Evolutionary conservation across 2,888 invertebrate species (phyloP).

Genomic region (Morinoia aosen): DNA sequence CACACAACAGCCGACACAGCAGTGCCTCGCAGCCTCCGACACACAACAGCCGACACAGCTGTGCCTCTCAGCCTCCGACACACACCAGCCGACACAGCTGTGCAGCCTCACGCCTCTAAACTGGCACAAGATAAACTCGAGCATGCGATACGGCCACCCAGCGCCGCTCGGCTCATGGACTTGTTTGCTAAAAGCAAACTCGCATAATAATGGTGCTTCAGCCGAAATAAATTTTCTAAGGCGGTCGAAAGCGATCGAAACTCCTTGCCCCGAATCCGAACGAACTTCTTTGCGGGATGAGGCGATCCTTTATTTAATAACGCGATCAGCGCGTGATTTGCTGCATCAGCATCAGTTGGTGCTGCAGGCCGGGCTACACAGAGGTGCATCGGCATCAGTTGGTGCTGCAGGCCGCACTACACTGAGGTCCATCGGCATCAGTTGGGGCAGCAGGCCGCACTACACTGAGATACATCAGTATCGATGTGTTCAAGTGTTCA

Average conservation of each 20-base stretch:
- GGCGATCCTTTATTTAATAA: background rate
- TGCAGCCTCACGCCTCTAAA: background rate
- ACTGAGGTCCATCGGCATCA: too few relatives aligned
- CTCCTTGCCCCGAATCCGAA: background rate
- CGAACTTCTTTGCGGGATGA: background rate
- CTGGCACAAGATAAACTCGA: constrained; percentile 8
- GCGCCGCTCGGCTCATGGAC: background rate
- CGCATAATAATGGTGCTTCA: constrained; percentile 26
- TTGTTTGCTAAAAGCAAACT: constrained; percentile 37
- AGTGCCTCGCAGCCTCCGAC: background rate
- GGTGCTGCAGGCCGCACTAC: too few relatives aligned
- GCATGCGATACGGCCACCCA: constrained; percentile 20
- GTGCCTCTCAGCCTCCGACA: background rate
- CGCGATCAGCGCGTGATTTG: background rate
- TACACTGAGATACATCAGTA: background rate
- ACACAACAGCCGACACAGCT: background rate
- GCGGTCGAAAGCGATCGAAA: background rate
- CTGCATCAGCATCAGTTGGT: background rate
- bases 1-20: background rate
- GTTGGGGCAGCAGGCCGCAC: background rate
- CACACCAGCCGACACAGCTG: background rate
- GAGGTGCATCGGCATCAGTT: background rate
- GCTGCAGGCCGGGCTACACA: background rate
- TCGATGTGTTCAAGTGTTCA: background rate
- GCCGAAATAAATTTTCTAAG: background rate